Evolutionary conservation across 1,140 invertebrate species (phyloP), one percentile per base, ranked within the genome.

Genomic region (Pseudomyrmex sp.): DNA sequence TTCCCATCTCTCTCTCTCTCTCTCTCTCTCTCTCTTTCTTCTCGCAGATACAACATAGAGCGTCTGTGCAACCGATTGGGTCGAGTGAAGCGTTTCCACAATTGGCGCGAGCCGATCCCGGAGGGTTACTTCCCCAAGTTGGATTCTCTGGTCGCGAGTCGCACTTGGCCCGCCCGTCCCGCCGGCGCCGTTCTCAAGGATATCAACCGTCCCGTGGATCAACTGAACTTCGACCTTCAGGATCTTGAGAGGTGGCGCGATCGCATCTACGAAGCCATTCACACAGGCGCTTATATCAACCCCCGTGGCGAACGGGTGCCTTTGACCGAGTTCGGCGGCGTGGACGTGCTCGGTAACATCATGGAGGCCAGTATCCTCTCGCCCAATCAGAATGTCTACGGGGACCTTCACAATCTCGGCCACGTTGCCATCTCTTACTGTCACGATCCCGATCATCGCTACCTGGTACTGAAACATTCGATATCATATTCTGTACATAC

Each of bases 301-400:
- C 88, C 92, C 8, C 94, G 94, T 20, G 96, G 95, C 2, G 92
- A 95, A 9, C 93, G 93, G 1, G 90, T 96, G 9, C 89, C 91
- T 0, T 88, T 97, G 26, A 96, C 95, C 61, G 97, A 97, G 89
- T 92, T 94, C 2, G 95, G 94, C 0, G 97, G 97, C 9, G 98
- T 98, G 72, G 97, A 98, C 87, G 94, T 97, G 46, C 93, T 98
- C 2, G 97, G 97, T 8, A 97, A 98, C 90, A 95, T 98, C 79
- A 95, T 98, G 84, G 97, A 98, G 92, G 92, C 95, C 0, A 96
- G 96, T 13, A 96, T 96, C 54, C 91, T 97, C 8, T 96, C 96
- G 12, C 95, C 95, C 0, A 97, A 98, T 91, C 92, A 91, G 3
- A 95, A 95, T 10, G 93, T 96, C 62, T 98, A 97, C 85, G 97